These are phyloP conservation scores for Syrmaticus mikado DNA, from an alignment of 2,113 vertebrate genomes.

Conservation along the genomic window DNA sequence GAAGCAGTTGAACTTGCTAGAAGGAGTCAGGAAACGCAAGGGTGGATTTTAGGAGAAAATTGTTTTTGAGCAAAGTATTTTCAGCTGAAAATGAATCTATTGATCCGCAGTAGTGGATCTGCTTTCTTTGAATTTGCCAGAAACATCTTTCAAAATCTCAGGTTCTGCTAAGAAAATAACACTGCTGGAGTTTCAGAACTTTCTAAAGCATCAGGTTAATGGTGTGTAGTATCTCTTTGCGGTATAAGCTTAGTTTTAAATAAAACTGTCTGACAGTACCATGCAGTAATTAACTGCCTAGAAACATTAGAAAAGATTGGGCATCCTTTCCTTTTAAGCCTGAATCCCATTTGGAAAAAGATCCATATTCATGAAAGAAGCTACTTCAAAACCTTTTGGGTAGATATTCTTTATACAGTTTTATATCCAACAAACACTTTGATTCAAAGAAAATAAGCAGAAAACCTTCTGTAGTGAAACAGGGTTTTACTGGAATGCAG, in stretches of 20 bases:
- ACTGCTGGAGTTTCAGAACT: not conserved
- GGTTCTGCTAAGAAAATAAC: not conserved
- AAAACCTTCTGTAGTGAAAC: not conserved
- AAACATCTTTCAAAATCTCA: not conserved
- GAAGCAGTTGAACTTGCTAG: not conserved
- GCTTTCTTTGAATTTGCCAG: not conserved
- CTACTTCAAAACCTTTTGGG: not conserved
- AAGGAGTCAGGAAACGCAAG: not conserved
- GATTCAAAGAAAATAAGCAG: not conserved
- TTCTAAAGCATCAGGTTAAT: not conserved
- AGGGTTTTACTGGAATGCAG: not conserved
- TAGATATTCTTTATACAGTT: not conserved
- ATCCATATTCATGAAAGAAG: not conserved
- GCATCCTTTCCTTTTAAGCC: not conserved
- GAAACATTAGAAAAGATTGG: not conserved
- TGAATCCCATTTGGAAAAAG: not conserved
- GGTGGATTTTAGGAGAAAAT: not conserved
- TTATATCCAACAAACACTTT: not conserved
- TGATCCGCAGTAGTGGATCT: not conserved
- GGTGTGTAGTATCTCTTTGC: not conserved
- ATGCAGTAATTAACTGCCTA: not conserved
- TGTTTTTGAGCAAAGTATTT: not conserved
- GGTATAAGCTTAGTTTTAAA: not conserved
- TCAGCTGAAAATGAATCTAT: not conserved
- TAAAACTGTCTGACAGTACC: not conserved